phyloP scores from a whole-genome alignment of 64 coral and sea anemone species.

The Stylophora pistillata region DNA sequence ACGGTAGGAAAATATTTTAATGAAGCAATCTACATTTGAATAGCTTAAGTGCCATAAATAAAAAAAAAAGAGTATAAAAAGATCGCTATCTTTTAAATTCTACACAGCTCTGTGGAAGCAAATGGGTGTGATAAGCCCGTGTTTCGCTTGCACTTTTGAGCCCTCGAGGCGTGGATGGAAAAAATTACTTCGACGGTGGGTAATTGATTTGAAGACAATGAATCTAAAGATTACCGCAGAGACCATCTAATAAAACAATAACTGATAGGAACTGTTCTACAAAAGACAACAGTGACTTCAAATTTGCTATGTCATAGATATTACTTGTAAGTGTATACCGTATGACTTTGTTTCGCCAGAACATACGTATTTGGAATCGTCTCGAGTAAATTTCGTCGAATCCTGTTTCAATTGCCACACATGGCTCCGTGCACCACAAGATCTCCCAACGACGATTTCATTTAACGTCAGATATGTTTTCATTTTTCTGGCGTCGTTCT shows the following conservation, averaged over 20 bases:
- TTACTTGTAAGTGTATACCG: background rate
- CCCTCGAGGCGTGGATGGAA: background rate
- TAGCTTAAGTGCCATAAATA: slow-evolving; percentile 47
- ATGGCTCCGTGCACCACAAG: slow-evolving; percentile 1
- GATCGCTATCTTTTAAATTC: slow-evolving; percentile 39
- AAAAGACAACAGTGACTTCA: background rate
- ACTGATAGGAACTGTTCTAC: background rate
- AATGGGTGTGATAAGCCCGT: background rate
- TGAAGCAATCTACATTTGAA: slow-evolving; percentile 54
- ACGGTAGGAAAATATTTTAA: slow-evolving; percentile 49
- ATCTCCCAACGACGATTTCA: background rate
- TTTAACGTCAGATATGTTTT: slow-evolving; percentile 9
- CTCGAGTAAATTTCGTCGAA: background rate
- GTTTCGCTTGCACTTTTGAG: background rate
- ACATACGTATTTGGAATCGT: background rate
- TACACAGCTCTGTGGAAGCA: background rate
- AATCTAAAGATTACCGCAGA: background rate
- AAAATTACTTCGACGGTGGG: background rate
- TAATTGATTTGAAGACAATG: background rate
- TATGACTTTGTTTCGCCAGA: background rate
- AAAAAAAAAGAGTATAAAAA: slow-evolving; percentile 42
- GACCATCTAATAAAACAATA: slow-evolving; percentile 9
- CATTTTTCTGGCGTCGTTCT: background rate
- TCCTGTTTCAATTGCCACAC: background rate
- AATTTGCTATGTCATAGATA: background rate